Evolutionary conservation across 1,140 invertebrate species (phyloP).

Genomic region (Heliconius hermathena): DNA sequence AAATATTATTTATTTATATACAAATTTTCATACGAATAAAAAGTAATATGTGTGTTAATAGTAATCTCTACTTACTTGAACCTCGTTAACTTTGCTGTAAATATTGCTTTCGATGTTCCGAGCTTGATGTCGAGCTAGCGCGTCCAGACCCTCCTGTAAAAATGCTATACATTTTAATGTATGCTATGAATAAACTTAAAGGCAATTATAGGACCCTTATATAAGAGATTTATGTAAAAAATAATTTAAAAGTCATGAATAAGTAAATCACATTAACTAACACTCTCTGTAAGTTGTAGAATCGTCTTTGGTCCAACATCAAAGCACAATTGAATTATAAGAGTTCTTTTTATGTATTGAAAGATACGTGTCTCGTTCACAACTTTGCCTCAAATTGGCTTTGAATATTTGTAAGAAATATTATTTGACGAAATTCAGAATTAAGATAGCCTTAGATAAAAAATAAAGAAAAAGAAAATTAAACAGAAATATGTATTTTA

Average conservation of each 20-base stretch:
- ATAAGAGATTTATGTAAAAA: constrained; percentile 18
- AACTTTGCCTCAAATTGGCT: neutral
- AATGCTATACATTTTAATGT: constrained; percentile 42
- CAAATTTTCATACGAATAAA: neutral
- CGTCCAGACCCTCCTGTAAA: constrained; percentile 90
- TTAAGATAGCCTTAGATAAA: too few relatives aligned
- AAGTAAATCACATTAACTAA: constrained; percentile 1
- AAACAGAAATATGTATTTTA: neutral
- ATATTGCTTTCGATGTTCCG: constrained; percentile 92
- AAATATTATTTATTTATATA: too few relatives aligned
- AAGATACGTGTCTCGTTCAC: neutral
- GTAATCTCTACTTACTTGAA: constrained; percentile 65
- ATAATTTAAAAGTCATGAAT: constrained; percentile 12
- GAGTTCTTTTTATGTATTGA: neutral
- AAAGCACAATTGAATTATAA: constrained; percentile 10
- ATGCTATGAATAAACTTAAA: constrained; percentile 31
- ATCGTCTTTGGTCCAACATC: constrained; percentile 12
- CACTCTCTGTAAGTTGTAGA: neutral
- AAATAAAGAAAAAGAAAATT: too few relatives aligned
- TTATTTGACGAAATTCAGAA: neutral
- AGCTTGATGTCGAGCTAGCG: constrained; percentile 91
- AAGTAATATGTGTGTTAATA: neutral
- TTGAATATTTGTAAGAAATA: neutral
- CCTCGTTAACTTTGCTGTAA: constrained; percentile 96
- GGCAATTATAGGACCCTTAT: constrained; percentile 12